A percentile compares a stretch with the other conserved stretches of the same genome.
Evolutionary conservation across 2,797 vertebrate genomes (phyloP).

Genomic region (Danio tinwini): DNA sequence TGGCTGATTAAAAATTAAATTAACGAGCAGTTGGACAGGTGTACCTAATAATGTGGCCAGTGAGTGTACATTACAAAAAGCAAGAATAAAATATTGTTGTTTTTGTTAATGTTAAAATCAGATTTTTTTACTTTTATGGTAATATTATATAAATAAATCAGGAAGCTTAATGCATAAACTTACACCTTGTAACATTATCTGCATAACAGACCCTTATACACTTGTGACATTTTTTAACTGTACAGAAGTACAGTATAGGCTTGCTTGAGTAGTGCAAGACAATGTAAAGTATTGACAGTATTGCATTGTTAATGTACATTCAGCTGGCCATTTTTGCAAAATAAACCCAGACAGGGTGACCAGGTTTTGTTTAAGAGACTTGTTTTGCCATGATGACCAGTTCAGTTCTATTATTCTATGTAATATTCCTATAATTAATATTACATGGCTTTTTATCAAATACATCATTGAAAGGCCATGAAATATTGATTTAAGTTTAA

Average conservation of each 20-base stretch:
- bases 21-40: too few relatives aligned
- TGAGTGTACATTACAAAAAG: too few relatives aligned
- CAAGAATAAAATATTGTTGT: too few relatives aligned
- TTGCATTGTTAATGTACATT: not conserved
- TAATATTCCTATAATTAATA: not conserved
- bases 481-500: not conserved
- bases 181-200: not conserved
- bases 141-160: too few relatives aligned
- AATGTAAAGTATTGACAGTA: not conserved
- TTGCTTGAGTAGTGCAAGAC: not conserved
- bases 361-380: constrained; percentile 13
- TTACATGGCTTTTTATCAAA: not conserved
- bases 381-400: constrained; percentile 15
- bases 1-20: too few relatives aligned
- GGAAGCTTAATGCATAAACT: too few relatives aligned
- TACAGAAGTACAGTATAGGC: not conserved
- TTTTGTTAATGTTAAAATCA: too few relatives aligned
- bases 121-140: too few relatives aligned
- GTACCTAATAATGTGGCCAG: too few relatives aligned
- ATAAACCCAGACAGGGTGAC: constrained; percentile 5
- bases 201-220: not conserved
- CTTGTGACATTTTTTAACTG: not conserved
- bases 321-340: not conserved
- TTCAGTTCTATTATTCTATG: not conserved
- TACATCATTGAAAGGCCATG: not conserved